A percentile compares a stretch with the other conserved stretches of the same genome.
Evolutionary conservation across 2,888 invertebrate species (phyloP).

Genomic region (Xestia rhomboidea): DNA sequence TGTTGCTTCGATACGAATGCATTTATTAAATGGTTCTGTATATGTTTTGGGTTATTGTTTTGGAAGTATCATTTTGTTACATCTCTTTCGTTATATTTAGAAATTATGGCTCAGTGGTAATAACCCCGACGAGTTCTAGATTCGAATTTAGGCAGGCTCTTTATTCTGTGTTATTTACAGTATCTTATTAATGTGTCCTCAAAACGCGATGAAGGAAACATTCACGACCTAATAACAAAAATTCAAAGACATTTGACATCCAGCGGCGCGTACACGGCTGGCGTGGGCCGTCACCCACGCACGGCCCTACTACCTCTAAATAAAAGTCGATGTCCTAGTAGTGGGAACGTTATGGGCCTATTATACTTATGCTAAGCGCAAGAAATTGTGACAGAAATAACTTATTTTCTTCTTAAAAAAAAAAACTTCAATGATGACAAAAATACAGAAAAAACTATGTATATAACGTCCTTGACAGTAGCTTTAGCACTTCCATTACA

Average conservation of each 20-base stretch:
- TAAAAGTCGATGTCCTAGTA: background rate
- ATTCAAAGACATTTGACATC: background rate
- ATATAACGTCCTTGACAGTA: slow-evolving; percentile 6
- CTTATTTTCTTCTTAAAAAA: too few species aligned
- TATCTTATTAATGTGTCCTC: background rate
- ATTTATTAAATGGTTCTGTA: slow-evolving; percentile 41
- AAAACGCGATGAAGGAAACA: background rate
- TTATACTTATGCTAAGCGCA: background rate
- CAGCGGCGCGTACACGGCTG: too few species aligned
- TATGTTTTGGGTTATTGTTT: background rate
- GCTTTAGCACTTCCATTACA: slow-evolving; percentile 21
- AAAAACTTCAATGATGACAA: too few species aligned
- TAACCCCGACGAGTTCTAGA: too few species aligned
- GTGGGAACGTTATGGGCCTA: background rate
- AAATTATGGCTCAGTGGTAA: background rate
- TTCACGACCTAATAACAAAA: background rate
- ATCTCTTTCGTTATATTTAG: background rate
- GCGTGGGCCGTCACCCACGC: background rate
- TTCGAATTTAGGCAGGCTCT: background rate
- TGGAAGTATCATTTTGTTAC: background rate
- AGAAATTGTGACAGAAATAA: background rate
- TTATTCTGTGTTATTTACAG: background rate
- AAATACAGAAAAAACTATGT: background rate
- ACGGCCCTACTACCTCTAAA: background rate
- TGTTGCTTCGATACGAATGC: slow-evolving; percentile 64